Conservation (phyloP, 2,113 vertebrate species). For the Pteruthius melanotis region DNA sequence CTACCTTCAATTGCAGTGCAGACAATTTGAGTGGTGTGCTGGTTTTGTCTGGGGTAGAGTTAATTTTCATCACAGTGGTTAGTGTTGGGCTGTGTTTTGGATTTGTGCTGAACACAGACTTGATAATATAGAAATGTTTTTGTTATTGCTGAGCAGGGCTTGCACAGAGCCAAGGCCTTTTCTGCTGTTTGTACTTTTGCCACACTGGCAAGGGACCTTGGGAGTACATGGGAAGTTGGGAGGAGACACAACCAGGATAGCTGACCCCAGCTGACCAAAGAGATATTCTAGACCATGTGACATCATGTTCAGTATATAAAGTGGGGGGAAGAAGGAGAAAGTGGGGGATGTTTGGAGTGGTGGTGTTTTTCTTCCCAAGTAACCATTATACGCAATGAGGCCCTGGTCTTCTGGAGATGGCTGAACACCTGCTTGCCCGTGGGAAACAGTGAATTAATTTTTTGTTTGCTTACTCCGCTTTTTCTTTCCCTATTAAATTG, state of each 20-base stretch:
- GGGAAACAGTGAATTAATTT: neutral
- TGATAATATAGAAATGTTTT: neutral
- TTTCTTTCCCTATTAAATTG: neutral
- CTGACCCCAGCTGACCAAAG: neutral
- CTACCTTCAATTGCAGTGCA: neutral
- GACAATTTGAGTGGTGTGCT: neutral
- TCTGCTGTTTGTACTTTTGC: neutral
- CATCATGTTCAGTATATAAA: neutral
- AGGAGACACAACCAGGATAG: neutral
- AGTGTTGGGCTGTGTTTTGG: neutral
- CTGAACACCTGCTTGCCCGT: neutral
- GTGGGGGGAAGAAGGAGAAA: neutral
- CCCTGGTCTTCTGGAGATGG: neutral
- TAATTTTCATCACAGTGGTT: neutral
- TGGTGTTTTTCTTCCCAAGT: neutral
- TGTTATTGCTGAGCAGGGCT: neutral
- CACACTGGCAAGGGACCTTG: too few species aligned
- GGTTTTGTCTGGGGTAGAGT: neutral
- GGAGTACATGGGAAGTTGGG: neutral
- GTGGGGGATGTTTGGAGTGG: neutral
- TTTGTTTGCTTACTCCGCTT: neutral
- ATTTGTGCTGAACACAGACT: neutral
- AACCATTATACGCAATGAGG: accelerated
- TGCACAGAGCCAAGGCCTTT: neutral
- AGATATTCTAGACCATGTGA: neutral